Evolutionary conservation across 2,797 vertebrate species (phyloP), one percentile per base, ranked within the genome.

Genomic region (Smutsia gigantea): DNA sequence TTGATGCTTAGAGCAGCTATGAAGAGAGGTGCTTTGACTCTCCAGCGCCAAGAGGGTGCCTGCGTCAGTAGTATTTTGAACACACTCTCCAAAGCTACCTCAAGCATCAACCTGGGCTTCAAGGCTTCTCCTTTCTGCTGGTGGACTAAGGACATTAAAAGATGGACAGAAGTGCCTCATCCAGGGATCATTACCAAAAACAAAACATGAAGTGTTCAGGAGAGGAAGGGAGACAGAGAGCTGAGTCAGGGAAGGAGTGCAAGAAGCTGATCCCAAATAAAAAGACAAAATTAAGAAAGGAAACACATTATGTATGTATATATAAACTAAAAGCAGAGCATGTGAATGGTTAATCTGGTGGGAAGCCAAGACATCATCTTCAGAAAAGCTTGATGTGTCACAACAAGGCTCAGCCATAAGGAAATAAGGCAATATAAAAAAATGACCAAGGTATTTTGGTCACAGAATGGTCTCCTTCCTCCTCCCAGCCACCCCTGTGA

Each of bases 381-480:
- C 14, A 97, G 90, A 95, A 96, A 97, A 97, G 96, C 97, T 93
- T 97, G 97, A 97, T 97, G 83, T 92, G 96, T 96, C 96, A 94
- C 84, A 95, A 95, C 94, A 97, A 97, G 97, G 97, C 97, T 97
- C 97, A 98, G 97, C 98, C 97, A 97, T 95, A 97, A 90, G 96
- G 82, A 98, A 98, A 97, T 99, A 98, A 99, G 98, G 98, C 98
- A 98, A 98, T 97, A 95, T 97, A 97, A 97, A 95, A 97, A 97
- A 98, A 97, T 90, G 98, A 98, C 98, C 98, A 98, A 97, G 96
- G 78, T 97, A 93, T 97, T 98, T 98, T 98, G 98, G 98, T 98
- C 98, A 98, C 97, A 98, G 98, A 98, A 98, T 98, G 97, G 97
- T 98, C 96, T 97, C 94, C 96, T 98, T 98, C 94, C 97, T 98